Evolutionary conservation across 2,113 vertebrate species (phyloP).

Genomic region (Sylvia atricapilla): DNA sequence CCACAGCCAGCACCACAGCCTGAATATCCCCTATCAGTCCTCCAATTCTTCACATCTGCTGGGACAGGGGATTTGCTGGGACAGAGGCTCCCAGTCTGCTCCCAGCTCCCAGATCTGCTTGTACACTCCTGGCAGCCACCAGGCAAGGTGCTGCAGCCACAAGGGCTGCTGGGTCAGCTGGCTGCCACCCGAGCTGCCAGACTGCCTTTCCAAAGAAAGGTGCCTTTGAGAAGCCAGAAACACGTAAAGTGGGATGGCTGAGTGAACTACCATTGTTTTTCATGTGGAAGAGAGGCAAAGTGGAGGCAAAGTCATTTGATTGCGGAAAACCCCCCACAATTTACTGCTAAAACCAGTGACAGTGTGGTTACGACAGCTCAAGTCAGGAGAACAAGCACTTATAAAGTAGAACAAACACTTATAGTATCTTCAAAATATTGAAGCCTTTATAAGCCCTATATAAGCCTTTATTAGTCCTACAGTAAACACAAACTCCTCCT

Average conservation of each 20-base stretch:
- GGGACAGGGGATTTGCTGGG: accelerated
- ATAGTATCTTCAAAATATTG: background rate
- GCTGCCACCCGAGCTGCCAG: accelerated
- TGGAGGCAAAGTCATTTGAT: background rate
- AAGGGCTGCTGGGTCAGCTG: background rate
- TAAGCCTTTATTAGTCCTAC: background rate
- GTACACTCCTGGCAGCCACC: background rate
- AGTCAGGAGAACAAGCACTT: background rate
- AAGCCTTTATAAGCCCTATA: no score
- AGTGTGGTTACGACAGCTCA: background rate
- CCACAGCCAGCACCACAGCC: accelerated
- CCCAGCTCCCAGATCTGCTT: background rate
- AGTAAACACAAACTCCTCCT: background rate
- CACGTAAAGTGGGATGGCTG: background rate
- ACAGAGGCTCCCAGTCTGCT: background rate
- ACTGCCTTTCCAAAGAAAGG: background rate
- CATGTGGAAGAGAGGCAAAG: background rate
- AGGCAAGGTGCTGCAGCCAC: background rate
- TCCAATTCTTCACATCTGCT: background rate
- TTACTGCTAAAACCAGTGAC: background rate
- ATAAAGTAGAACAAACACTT: background rate
- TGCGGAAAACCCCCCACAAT: background rate
- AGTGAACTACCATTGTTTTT: background rate
- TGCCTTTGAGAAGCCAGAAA: background rate
- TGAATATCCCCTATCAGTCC: background rate